A percentile compares a stretch with the other conserved stretches of the same genome.
Evolutionary conservation across 2,888 invertebrate genomes (phyloP).

Genomic region (Sisyra terminalis): DNA sequence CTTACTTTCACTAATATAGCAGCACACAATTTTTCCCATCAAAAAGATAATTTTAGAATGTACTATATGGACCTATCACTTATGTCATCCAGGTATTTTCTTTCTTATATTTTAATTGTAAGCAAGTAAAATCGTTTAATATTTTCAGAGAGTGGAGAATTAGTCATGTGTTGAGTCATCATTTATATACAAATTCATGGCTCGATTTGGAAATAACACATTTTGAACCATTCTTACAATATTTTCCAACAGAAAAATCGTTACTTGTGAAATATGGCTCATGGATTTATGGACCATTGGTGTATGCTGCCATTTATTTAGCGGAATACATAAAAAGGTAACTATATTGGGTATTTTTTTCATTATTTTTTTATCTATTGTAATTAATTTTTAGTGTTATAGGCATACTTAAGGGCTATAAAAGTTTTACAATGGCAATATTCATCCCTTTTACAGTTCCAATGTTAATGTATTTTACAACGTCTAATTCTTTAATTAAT

Average conservation of each 20-base stretch:
- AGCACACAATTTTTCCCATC: slow-evolving; percentile 65
- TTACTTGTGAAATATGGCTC: slow-evolving; percentile 32
- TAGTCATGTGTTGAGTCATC: slow-evolving; percentile 62
- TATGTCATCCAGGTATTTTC: slow-evolving; percentile 40
- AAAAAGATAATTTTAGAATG: slow-evolving; percentile 61
- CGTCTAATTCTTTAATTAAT: slow-evolving; percentile 19
- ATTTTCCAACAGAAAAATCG: slow-evolving; percentile 41
- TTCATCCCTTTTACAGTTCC: slow-evolving; percentile 13
- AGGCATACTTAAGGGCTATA: background rate
- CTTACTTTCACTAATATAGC: slow-evolving; percentile 40
- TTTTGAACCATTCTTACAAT: slow-evolving; percentile 49
- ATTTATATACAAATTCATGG: slow-evolving; percentile 59
- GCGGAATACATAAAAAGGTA: background rate
- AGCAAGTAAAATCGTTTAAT: background rate
- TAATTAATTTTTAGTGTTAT: background rate
- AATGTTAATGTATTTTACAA: slow-evolving; percentile 14
- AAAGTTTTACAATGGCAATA: slow-evolving; percentile 7
- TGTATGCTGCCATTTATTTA: slow-evolving; percentile 13
- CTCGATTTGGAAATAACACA: slow-evolving; percentile 55
- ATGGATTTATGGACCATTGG: slow-evolving; percentile 30
- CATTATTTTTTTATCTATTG: background rate
- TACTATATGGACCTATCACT: slow-evolving; percentile 54
- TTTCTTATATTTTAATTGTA: background rate
- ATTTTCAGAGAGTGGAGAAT: slow-evolving; percentile 48
- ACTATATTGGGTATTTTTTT: background rate